Conservation (phyloP, 2,888 invertebrate genomes). For the Salpingus planirostris region DNA sequence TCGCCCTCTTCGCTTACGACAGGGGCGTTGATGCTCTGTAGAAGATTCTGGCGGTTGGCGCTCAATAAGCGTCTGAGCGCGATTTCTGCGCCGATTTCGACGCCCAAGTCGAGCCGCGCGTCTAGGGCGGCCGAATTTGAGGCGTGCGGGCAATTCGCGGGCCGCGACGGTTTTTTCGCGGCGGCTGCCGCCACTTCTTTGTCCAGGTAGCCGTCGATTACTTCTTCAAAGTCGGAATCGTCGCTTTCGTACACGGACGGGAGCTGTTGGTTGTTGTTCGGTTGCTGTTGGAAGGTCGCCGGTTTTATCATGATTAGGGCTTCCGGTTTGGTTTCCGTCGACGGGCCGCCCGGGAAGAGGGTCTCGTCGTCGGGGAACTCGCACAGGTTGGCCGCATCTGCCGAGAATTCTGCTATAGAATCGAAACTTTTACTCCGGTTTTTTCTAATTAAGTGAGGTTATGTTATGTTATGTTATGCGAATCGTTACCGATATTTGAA, state of each 20-base stretch:
- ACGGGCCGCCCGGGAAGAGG: slow-evolving; percentile 4
- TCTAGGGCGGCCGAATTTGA: slow-evolving; percentile 64
- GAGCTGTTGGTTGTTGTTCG: slow-evolving; percentile 42
- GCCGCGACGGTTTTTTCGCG: slow-evolving; percentile 30
- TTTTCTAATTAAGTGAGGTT: no score
- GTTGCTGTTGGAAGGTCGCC: slow-evolving; percentile 7
- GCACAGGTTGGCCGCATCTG: slow-evolving; percentile 13
- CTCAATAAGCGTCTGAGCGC: slow-evolving; percentile 50
- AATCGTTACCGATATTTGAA: no score
- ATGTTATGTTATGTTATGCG: no score
- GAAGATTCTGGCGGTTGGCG: slow-evolving; percentile 29
- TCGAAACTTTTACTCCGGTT: background rate
- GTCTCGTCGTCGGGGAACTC: slow-evolving; percentile 15
- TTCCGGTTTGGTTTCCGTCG: slow-evolving; percentile 1
- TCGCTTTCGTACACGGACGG: slow-evolving; percentile 72
- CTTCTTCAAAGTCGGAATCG: slow-evolving; percentile 73
- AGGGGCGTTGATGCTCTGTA: slow-evolving; percentile 30
- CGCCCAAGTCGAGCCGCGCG: slow-evolving; percentile 68
- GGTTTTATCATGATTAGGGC: no score
- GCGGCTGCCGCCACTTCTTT: slow-evolving; percentile 48
- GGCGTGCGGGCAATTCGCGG: slow-evolving; percentile 19
- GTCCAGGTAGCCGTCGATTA: slow-evolving; percentile 58
- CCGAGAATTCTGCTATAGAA: slow-evolving; percentile 8
- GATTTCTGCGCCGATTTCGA: slow-evolving; percentile 70
- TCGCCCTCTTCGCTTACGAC: slow-evolving; percentile 8